Evolutionary conservation across 2,113 vertebrate genomes (phyloP).

Genomic region (Perca schrenkii): DNA sequence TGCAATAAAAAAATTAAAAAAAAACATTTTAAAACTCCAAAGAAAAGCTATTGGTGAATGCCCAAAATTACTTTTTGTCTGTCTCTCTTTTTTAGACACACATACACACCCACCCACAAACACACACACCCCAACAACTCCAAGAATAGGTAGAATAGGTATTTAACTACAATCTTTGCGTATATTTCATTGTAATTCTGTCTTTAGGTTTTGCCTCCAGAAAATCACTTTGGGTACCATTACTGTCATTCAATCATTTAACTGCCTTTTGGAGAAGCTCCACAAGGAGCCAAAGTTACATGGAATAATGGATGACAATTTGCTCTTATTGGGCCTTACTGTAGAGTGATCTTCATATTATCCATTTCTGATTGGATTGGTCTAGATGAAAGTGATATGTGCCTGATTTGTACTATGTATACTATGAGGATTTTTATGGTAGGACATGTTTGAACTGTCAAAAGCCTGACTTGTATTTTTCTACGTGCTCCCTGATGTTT

Average conservation of each 20-base stretch:
- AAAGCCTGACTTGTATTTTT: background rate
- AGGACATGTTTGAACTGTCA: conserved; percentile 1
- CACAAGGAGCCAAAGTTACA: conserved; percentile 14
- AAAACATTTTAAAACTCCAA: background rate
- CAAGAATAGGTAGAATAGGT: background rate
- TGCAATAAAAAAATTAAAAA: background rate
- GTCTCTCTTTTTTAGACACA: background rate
- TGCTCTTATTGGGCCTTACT: background rate
- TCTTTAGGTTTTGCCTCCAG: background rate
- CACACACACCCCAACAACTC: no score
- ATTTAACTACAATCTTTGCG: background rate
- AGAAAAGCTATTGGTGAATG: background rate
- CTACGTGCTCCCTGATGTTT: background rate
- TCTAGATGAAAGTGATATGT: background rate
- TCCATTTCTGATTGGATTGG: background rate
- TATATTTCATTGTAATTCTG: background rate
- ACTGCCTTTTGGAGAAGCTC: conserved; percentile 2
- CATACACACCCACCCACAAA: background rate
- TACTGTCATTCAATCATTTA: conserved; percentile 24
- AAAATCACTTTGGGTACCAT: conserved; percentile 4
- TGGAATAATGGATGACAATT: background rate
- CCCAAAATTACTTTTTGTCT: background rate
- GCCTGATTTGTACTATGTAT: background rate
- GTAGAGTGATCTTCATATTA: background rate
- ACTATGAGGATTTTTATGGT: background rate